Conservation (phyloP, 2,797 vertebrate genomes). For the Falco rusticolus region DNA sequence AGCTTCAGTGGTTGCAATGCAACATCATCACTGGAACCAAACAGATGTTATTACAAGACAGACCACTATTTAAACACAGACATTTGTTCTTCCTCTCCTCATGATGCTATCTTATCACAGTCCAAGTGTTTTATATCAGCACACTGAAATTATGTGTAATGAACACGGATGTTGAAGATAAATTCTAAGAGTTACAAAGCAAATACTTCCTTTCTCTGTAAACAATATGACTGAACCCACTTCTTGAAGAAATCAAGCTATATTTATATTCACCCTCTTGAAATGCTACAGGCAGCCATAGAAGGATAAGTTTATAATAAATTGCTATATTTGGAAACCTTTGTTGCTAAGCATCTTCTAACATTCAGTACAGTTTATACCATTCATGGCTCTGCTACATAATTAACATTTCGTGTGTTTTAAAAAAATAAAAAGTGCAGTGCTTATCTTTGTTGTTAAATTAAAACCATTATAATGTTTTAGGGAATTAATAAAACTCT, state of each 20-base stretch:
- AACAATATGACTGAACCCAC: slow-evolving; percentile 85
- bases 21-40: slow-evolving; percentile 28
- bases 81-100: slow-evolving; percentile 72
- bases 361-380: slow-evolving; percentile 84
- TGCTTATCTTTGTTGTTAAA: slow-evolving; percentile 69
- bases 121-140: slow-evolving; percentile 70
- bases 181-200: slow-evolving; percentile 72
- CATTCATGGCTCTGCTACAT: slow-evolving; percentile 78
- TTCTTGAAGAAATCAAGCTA: slow-evolving; percentile 84
- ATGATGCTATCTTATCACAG: slow-evolving; percentile 70
- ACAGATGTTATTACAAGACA: slow-evolving; percentile 33
- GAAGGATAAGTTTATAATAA: slow-evolving; percentile 86
- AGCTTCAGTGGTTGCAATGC: neutral
- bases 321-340: slow-evolving; percentile 88
- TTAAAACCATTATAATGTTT: slow-evolving; percentile 66
- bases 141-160: slow-evolving; percentile 69
- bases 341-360: slow-evolving; percentile 85
- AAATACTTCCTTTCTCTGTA: slow-evolving; percentile 83
- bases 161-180: slow-evolving; percentile 74
- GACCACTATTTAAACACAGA: slow-evolving; percentile 63
- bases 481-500: slow-evolving; percentile 64
- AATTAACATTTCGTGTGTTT: slow-evolving; percentile 81
- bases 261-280: slow-evolving; percentile 86
- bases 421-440: slow-evolving; percentile 32
- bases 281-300: slow-evolving; percentile 88